Conservation (phyloP, 1,140 invertebrate species). For the Colletes latitarsis region DNA sequence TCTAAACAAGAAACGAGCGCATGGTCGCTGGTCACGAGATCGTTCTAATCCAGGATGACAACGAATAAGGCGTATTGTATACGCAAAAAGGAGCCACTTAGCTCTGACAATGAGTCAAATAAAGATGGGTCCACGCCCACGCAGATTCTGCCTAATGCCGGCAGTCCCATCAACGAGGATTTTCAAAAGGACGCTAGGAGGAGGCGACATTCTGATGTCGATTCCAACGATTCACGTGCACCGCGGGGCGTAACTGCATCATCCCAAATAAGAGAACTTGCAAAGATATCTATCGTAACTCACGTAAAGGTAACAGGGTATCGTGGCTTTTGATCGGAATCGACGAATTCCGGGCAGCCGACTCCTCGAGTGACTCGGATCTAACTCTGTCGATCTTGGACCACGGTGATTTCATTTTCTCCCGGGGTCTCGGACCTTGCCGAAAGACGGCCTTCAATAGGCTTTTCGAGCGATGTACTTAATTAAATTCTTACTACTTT, state of each 20-base stretch:
- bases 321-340: conserved; percentile 46
- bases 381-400: conserved; percentile 50
- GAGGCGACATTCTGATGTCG: conserved; percentile 8
- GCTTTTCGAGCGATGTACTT: background rate
- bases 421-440: background rate
- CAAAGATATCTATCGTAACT: conserved; percentile 50
- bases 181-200: conserved; percentile 45
- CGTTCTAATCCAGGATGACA: conserved; percentile 44
- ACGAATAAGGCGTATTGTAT: conserved; percentile 36
- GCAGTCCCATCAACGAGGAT: conserved; percentile 43
- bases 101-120: conserved; percentile 52
- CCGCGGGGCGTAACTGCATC: conserved; percentile 42
- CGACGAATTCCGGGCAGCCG: conserved; percentile 50
- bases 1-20: conserved; percentile 6
- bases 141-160: conserved; percentile 31
- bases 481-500: background rate
- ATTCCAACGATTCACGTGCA: conserved; percentile 32
- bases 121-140: conserved; percentile 53
- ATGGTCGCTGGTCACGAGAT: conserved; percentile 3
- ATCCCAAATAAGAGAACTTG: conserved; percentile 39
- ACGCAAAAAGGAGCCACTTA: conserved; percentile 23
- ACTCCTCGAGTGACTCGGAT: conserved; percentile 53
- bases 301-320: conserved; percentile 25
- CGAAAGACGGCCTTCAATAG: too few relatives aligned
- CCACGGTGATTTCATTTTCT: conserved; percentile 2